Base-by-base conservation (phyloP, 2,888 invertebrate genomes). In the Caenorhabditis uteleia region DNA sequence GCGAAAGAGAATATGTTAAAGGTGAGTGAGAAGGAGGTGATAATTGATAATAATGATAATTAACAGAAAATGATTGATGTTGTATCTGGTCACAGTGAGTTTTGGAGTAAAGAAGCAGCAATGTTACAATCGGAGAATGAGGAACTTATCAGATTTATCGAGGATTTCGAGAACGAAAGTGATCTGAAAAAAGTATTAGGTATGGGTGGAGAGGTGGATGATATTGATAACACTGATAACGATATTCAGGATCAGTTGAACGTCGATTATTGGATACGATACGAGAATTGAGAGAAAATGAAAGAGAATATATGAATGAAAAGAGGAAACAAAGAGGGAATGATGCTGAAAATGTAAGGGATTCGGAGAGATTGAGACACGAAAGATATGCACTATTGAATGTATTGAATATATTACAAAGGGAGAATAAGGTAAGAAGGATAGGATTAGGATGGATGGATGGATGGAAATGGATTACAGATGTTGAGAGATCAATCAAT, bases 141-240 rank as follows among this genome's bases (percentile, higher is more conserved):
- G 10, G 77, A 77, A 48, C 51, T 80, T 31, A 74, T 70, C 51
- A 67, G 61, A 27, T 80, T 80, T 46, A 45, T 80, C 18, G 75
- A 72, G 38, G 77, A 79, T 47, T 47, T 80, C 10, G 78, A 80
- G 42, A 75, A 75, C 39, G 74, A 78, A 46, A 76, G 71, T 27
- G 79, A 79, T 36, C 56, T 76, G 48, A 77, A 77, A 48, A 66
- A 59, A 38, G 70, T 79, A 39, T 50, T 78, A 4, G 77, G 75
- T 74, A 18, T 23, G 48, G 44, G 14, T 70, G 33, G 34, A 70
- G n/a, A n/a, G 77, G 59, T 5, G 75, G 18, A 10, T 21, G 3
- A 6, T n/a, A 6, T 38, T 12, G 7, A 6, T n/a, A 20, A 38
- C 16, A 8, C 8, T 18, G n/a, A 20, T 16, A 1, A 3, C 4